A percentile compares a stretch with the other conserved stretches of the same genome.
phyloP scores from a whole-genome alignment of 2,113 vertebrate genomes.

The Uropsilus gracilis region DNA sequence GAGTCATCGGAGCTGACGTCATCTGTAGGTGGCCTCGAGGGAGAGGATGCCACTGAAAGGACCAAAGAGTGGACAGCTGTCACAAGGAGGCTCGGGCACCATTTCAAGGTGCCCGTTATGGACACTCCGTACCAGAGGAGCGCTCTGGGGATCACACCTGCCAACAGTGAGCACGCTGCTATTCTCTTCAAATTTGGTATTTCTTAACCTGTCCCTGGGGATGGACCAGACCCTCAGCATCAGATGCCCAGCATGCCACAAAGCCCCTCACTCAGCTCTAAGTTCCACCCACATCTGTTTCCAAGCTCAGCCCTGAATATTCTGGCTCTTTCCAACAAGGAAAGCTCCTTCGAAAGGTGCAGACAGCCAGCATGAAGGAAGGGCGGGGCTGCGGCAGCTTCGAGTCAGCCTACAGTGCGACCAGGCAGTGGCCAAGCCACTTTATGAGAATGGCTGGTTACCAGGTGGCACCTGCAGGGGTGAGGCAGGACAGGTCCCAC shows the following conservation, averaged over 20 bases:
- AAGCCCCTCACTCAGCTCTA: not conserved
- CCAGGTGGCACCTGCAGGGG: fast-evolving
- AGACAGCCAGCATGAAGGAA: not conserved
- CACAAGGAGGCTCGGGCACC: not conserved
- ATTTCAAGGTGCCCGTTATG: not conserved
- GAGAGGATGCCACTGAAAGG: constrained; percentile 75
- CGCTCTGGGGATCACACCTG: no score
- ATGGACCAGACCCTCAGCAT: not conserved
- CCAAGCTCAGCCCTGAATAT: not conserved
- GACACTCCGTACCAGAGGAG: no score
- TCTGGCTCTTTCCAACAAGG: not conserved
- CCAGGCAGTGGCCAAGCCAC: fast-evolving
- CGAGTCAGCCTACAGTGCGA: not conserved
- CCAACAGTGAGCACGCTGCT: not conserved
- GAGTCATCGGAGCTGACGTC: constrained; percentile 90
- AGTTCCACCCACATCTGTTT: not conserved
- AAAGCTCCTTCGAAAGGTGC: not conserved
- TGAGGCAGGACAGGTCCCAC: not conserved
- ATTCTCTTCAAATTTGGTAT: no score
- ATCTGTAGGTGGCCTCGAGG: not conserved
- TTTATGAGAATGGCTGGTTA: fast-evolving
- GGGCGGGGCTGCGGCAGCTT: fast-evolving
- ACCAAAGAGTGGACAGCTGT: constrained; percentile 53
- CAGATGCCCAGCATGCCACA: not conserved
- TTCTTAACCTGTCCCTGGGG: no score